These are phyloP conservation scores for Nannospalax galili DNA, from an alignment of 2,113 vertebrate species.

Conservation along the genomic window DNA sequence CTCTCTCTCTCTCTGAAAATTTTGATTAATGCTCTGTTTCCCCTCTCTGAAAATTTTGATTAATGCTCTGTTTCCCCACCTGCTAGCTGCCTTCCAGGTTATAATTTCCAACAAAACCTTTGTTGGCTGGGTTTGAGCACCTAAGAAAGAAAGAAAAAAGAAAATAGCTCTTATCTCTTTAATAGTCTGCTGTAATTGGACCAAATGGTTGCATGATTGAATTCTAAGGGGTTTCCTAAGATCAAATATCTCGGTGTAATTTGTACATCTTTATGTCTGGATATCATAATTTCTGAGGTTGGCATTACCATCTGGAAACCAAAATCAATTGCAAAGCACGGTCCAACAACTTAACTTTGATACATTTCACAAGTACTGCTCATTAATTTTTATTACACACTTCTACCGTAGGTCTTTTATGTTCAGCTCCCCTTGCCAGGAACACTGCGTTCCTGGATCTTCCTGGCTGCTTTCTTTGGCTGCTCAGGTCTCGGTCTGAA, in stretches of 20 bases:
- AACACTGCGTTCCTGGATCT: background rate
- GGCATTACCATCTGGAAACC: constrained; percentile 44
- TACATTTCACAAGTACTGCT: constrained; percentile 3
- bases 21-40: constrained; percentile 12
- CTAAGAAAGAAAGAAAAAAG: background rate
- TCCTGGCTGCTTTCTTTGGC: background rate
- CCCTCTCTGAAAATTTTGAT: background rate
- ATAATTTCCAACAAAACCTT: constrained; percentile 27
- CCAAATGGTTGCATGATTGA: constrained; percentile 16
- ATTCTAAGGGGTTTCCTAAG: constrained; percentile 46
- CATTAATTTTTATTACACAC: constrained; percentile 51
- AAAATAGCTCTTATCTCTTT: constrained; percentile 45
- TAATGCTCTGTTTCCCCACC: background rate
- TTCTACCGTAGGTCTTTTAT: constrained; percentile 1
- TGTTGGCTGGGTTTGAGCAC: constrained; percentile 40
- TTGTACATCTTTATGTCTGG: background rate
- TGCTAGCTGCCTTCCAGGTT: background rate
- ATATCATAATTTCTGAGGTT: constrained; percentile 10
- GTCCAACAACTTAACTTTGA: constrained; percentile 27
- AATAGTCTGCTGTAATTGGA: constrained; percentile 19
- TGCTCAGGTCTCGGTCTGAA: background rate
- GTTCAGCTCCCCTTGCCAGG: constrained; percentile 1
- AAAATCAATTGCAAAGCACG: constrained; percentile 10
- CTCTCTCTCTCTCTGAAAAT: background rate
- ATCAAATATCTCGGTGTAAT: constrained; percentile 10